A percentile compares a stretch with the other conserved stretches of the same genome.
Conservation (phyloP, 2,113 vertebrate species). For the Clarias gariepinus region DNA sequence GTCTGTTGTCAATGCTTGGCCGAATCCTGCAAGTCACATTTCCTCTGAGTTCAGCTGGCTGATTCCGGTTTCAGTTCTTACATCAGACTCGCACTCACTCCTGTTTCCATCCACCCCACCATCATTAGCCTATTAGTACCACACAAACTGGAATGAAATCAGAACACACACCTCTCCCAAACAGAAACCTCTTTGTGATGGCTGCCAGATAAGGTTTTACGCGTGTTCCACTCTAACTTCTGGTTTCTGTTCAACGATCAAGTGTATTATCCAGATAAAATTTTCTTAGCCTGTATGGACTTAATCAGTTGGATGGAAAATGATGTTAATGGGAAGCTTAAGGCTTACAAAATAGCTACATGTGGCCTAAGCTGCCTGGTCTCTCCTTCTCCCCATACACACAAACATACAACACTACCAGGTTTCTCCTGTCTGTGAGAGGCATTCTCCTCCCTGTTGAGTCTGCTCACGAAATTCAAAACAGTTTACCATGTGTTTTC, state of each 20-base stretch:
- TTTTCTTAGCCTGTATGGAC: neutral
- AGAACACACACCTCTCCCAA: conserved; percentile 13
- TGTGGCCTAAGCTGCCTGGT: neutral
- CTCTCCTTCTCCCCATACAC: neutral
- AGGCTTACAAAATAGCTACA: neutral
- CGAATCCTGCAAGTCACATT: conserved; percentile 5
- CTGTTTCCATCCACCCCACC: conserved; percentile 31
- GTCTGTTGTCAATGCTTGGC: conserved; percentile 8
- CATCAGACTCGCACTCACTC: conserved; percentile 3
- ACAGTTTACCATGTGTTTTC: conserved; percentile 29
- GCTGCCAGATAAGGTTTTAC: neutral
- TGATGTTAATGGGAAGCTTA: neutral
- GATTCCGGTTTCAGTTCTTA: conserved; percentile 34
- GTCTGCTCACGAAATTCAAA: conserved; percentile 21
- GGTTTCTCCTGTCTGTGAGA: neutral
- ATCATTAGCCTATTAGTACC: conserved; percentile 21
- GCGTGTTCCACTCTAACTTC: conserved; percentile 6
- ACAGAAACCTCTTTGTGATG: conserved; percentile 32
- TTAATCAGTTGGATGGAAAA: neutral
- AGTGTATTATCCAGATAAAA: conserved; percentile 5
- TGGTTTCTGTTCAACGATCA: neutral
- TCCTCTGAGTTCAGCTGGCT: neutral
- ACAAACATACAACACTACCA: conserved; percentile 21
- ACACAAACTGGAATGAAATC: neutral
- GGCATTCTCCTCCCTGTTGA: conserved; percentile 27